phyloP scores from a whole-genome alignment of 2,888 invertebrate genomes.

The Andrena fulva region DNA sequence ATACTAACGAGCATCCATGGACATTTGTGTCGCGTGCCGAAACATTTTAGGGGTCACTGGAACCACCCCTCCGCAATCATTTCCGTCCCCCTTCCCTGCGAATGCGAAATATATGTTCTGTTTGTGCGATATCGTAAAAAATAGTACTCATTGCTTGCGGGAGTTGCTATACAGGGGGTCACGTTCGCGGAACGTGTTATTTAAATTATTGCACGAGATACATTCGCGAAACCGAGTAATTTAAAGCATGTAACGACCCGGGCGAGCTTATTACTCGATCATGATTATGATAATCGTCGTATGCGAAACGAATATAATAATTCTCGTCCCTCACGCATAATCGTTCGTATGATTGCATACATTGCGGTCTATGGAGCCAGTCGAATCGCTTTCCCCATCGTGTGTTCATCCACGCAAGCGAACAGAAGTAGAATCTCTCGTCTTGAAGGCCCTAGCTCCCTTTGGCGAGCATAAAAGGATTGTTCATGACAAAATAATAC shows the following conservation, averaged over 20 bases:
- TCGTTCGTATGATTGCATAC: slow-evolving; percentile 33
- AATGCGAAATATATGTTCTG: slow-evolving; percentile 36
- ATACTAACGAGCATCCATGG: slow-evolving; percentile 72
- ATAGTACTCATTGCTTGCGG: slow-evolving; percentile 24
- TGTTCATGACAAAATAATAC: slow-evolving; percentile 80
- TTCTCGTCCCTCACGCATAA: not conserved
- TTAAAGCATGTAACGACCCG: too few species aligned
- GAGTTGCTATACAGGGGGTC: slow-evolving; percentile 2
- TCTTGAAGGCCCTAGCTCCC: slow-evolving; percentile 43
- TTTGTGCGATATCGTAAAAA: slow-evolving; percentile 40
- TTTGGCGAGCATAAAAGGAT: slow-evolving; percentile 73
- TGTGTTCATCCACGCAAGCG: slow-evolving; percentile 15
- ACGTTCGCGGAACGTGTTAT: not conserved
- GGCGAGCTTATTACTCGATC: not conserved
- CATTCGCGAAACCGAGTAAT: too few species aligned
- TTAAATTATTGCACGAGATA: not conserved
- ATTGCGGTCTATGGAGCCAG: slow-evolving; percentile 40
- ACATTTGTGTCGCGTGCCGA: slow-evolving; percentile 69
- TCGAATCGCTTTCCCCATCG: slow-evolving; percentile 2
- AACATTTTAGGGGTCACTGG: slow-evolving; percentile 62
- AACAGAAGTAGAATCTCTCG: slow-evolving; percentile 27
- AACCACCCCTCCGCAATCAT: slow-evolving; percentile 7
- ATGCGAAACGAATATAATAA: not conserved
- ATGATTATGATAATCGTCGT: not conserved
- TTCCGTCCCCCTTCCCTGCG: not conserved